Base-by-base conservation (phyloP, 2,888 invertebrate genomes). In the Chymomyza caudatula region DNA sequence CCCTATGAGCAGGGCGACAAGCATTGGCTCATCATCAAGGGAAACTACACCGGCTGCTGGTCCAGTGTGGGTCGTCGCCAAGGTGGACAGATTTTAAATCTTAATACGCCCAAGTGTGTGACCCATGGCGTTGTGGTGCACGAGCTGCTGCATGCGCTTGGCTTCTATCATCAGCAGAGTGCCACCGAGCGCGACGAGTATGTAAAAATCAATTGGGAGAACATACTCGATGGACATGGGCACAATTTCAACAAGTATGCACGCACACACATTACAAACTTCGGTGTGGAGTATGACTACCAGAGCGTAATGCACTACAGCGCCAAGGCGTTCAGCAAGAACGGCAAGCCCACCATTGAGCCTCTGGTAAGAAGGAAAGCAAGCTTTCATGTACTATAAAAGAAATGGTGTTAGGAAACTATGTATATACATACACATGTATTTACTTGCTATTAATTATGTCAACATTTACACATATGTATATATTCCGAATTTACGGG, bases 111-210 rank as follows among this genome's bases (percentile, higher is more conserved):
- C 19, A 91, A 92, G 29, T 93, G 93, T 83, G 92, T 93, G 63
- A 90, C 88, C 23, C 92, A 92, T 65, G 94, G 95, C 15, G 94
- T 94, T 8, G 92, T 95, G 3, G 92, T 94, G 5, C 95, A 96
- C 86, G 96, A 96, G 88, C 91, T 96, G 87, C 91, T 96, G 79
- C 96, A 96, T 84, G 94, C 95, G 0, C 88, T 95, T 1, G 96
- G 96, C 0, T 96, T 96, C 89, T 95, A 94, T 88, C 96, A 96
- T 85, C 96, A 96, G 90, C 96, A 96, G 87, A 95, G 94, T 83
- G 92, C 95, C 20, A 93, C 93, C 15, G 94, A 96, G 88, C 92
- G 96, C 71, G 96, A 96, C 85, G 92, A 94, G 0, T 95, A 92
- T 87, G 94, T 96, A 1, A 92, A 92, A 72, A 95, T 96, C 73